Evolutionary conservation across 2,888 invertebrate species (phyloP).

Genomic region (Microctonus aethiopoides): DNA sequence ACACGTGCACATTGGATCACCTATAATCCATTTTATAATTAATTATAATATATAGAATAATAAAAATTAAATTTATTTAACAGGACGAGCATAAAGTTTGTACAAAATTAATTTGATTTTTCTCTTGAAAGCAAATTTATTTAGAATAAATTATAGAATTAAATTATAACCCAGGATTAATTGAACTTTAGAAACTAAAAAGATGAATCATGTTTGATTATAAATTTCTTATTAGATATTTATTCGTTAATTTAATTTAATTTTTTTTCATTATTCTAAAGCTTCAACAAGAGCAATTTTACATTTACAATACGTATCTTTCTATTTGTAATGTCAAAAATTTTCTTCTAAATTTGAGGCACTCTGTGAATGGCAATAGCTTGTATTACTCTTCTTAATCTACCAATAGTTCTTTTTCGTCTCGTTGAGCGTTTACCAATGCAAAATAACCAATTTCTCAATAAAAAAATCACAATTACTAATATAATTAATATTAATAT

Average conservation of each 20-base stretch:
- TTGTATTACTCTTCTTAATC: constrained; percentile 63
- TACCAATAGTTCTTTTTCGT: constrained; percentile 60
- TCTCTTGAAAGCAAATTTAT: no score
- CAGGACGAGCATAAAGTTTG: no score
- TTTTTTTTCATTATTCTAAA: not conserved
- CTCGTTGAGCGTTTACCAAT: constrained; percentile 56
- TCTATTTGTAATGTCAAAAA: constrained; percentile 4
- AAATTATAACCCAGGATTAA: not conserved
- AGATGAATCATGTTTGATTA: no score
- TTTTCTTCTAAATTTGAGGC: constrained; percentile 57
- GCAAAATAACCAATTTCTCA: constrained; percentile 56
- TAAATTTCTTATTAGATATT: not conserved
- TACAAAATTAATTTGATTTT: no score
- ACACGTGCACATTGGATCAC: constrained; percentile 97
- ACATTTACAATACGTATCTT: constrained; percentile 9
- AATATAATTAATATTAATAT: constrained; percentile 47
- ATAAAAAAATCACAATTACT: constrained; percentile 50
- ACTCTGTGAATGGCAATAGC: constrained; percentile 61
- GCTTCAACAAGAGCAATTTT: not conserved
- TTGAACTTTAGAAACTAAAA: not conserved
- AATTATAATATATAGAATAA: not conserved
- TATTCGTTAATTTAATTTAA: not conserved
- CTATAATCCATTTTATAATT: constrained; percentile 91
- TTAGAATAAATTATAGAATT: not conserved
- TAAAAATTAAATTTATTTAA: constrained; percentile 13